These are phyloP conservation scores for Gymnoscopelus braueri DNA, from an alignment of 2,797 vertebrate genomes.

Conservation along the genomic window DNA sequence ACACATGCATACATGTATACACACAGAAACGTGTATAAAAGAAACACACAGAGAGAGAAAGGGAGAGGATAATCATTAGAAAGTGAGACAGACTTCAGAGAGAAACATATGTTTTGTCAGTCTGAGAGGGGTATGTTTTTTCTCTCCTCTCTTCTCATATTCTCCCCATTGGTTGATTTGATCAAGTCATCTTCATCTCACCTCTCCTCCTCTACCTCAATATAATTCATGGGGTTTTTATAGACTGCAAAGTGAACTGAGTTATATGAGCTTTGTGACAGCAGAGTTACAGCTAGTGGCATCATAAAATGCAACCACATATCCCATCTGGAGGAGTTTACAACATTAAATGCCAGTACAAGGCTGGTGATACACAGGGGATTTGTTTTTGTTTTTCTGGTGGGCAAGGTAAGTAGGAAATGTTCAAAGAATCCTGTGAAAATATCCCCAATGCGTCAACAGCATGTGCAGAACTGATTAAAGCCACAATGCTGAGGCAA, in stretches of 20 bases:
- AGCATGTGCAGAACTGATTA: no score
- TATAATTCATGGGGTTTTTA: constrained; percentile 1
- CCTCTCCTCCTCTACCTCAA: background rate
- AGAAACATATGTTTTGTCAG: background rate
- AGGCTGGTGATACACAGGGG: background rate
- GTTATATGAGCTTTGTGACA: background rate
- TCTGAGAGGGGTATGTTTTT: background rate
- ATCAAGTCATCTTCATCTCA: background rate
- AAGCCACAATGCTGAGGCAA: no score
- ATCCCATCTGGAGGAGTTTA: constrained; percentile 8
- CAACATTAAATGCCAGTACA: background rate
- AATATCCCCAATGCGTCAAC: no score
- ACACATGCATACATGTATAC: no score
- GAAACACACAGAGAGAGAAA: background rate
- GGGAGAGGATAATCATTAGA: background rate
- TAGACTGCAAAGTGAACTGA: background rate
- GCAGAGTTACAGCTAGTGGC: background rate
- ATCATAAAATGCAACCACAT: background rate
- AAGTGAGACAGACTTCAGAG: constrained; percentile 6
- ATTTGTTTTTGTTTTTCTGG: no score
- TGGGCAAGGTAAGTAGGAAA: no score
- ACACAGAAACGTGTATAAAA: background rate
- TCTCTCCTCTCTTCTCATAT: background rate
- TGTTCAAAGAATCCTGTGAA: no score
- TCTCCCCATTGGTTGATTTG: background rate